Conservation (phyloP, 2,113 vertebrate genomes). For the Diadophis punctatus region DNA sequence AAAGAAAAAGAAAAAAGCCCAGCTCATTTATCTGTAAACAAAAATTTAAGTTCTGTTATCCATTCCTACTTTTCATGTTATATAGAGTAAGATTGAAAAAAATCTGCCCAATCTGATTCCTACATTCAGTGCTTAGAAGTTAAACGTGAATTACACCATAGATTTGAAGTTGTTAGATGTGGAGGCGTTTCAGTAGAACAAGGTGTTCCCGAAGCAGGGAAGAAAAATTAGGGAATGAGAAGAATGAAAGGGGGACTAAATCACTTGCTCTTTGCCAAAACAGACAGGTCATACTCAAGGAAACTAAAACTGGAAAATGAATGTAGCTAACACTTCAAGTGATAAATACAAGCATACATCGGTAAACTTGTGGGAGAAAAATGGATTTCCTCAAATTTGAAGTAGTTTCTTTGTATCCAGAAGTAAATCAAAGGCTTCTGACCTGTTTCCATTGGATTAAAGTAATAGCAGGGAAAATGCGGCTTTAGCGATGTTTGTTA, state of each 20-base stretch:
- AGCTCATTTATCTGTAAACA: constrained; percentile 49
- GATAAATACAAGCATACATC: background rate
- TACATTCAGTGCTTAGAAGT: constrained; percentile 49
- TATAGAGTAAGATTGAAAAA: constrained; percentile 47
- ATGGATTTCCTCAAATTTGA: background rate
- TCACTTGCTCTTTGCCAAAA: background rate
- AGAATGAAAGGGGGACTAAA: background rate
- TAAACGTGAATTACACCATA: constrained; percentile 53
- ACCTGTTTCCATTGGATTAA: background rate
- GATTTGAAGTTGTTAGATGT: constrained; percentile 50
- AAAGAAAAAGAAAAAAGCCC: constrained; percentile 36
- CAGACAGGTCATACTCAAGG: background rate
- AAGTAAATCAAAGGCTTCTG: background rate
- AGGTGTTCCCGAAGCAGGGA: constrained; percentile 21
- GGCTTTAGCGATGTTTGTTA: background rate
- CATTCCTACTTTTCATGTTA: constrained; percentile 60
- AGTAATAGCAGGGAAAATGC: background rate
- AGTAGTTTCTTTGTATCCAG: background rate
- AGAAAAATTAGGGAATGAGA: background rate
- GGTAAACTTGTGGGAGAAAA: background rate
- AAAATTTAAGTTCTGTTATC: constrained; percentile 46
- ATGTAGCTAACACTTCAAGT: background rate
- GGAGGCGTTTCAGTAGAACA: constrained; percentile 45
- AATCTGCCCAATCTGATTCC: constrained; percentile 38
- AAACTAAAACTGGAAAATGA: background rate